A percentile compares a stretch with the other conserved stretches of the same genome.
These are phyloP conservation scores for Patiria pectinifera DNA, from an alignment of 53 echinoderm and acorn worm species.

Conservation along the genomic window DNA sequence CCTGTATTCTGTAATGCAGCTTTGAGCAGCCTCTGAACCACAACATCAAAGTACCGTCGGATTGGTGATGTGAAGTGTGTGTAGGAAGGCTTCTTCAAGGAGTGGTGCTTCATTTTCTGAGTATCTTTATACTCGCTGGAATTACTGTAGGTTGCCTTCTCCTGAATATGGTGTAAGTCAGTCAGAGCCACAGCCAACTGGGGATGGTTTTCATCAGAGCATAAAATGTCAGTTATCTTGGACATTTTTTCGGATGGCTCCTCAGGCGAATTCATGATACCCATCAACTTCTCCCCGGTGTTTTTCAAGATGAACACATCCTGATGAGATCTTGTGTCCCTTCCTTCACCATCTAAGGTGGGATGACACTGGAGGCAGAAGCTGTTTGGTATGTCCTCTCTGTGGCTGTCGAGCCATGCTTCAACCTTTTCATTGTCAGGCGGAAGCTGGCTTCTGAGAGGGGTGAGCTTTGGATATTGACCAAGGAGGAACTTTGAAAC, in stretches of 20 bases:
- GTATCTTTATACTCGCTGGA: slow-evolving; percentile 62
- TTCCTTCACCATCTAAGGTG: neutral
- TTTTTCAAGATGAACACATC: slow-evolving; percentile 5
- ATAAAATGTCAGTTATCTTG: slow-evolving; percentile 67
- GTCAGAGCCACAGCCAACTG: slow-evolving; percentile 68
- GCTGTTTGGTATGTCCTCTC: slow-evolving; percentile 64
- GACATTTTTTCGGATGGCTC: slow-evolving; percentile 18
- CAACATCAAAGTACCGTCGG: slow-evolving; percentile 85
- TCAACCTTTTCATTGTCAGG: slow-evolving; percentile 63
- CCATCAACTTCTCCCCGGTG: neutral
- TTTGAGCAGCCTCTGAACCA: slow-evolving; percentile 78
- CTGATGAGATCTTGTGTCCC: neutral
- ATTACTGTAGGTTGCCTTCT: slow-evolving; percentile 65
- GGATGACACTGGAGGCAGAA: slow-evolving; percentile 32
- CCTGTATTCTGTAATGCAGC: slow-evolving; percentile 29
- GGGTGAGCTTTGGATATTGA: slow-evolving; percentile 57
- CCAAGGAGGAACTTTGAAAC: slow-evolving; percentile 67
- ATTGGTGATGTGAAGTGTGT: slow-evolving; percentile 87
- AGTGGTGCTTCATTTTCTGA: slow-evolving; percentile 1
- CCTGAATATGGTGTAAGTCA: slow-evolving; percentile 60
- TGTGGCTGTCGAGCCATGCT: slow-evolving; percentile 60
- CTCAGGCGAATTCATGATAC: neutral
- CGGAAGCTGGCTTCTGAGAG: slow-evolving; percentile 78
- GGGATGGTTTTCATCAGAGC: slow-evolving; percentile 79
- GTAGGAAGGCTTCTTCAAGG: slow-evolving; percentile 65